Base-by-base conservation (phyloP, 2,113 vertebrate species). In the Arvicanthis niloticus region DNA sequence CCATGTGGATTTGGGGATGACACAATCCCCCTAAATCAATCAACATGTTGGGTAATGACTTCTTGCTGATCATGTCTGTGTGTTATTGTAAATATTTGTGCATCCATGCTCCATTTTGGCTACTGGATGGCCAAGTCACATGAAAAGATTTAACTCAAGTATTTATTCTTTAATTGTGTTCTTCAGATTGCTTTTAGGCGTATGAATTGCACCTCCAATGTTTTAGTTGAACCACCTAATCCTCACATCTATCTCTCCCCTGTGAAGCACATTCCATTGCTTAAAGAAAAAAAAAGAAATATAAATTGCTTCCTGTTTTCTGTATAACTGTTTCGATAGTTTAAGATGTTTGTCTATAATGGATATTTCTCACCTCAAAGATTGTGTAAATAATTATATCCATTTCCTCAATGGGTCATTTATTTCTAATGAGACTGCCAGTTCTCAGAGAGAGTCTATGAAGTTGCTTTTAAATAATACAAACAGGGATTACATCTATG, bases 191-290 rank as follows among this genome's bases (percentile, higher is more conserved):
- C 95, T 96, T 73, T 96, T 72, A 97, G 96, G 91, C 95, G 95
- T 93, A 26, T 88, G 90, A 96, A 96, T 93, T 97, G 95, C 70
- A 56, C 91, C 77, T 67, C 62, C 3, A 0, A 51, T 91, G 90
- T 94, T 91, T 92, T 78, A 94, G 77, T 97, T 97, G 91, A 15
- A 91, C 87, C 95, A 94, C 56, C 48, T 88, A 65, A 75, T 93
- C 53, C 73, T 77, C 81, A 94, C 75, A 91, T 58, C 0, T 88
- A 76, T 86, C 94, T 68, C 88, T 92, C 76, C 95, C 97, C 80
- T 48, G 3, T 97, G 60, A 97, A 97, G 96, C 97, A 98, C 95
- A 91, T 97, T 98, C 97, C 97, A 97, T 97, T 96, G 91, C 93
- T 96, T 88, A 17, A 8, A 96, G 93, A 97, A 78, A 78, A 58